phyloP scores from a whole-genome alignment of 2,797 vertebrate genomes.

The Arremon brunneinucha region DNA sequence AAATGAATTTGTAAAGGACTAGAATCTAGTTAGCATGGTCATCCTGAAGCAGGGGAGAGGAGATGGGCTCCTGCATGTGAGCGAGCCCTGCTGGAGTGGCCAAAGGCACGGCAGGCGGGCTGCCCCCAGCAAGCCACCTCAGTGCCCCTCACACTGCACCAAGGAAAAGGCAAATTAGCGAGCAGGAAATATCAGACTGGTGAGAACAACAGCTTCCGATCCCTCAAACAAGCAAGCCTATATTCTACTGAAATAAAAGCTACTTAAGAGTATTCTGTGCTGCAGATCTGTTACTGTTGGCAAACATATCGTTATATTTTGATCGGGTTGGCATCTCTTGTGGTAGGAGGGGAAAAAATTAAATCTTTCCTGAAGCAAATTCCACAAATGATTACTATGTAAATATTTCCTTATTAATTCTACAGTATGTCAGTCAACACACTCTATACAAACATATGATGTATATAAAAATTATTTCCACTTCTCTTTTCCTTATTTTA shows the following conservation, averaged over 20 bases:
- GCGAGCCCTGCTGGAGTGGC: neutral
- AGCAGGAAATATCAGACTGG: neutral
- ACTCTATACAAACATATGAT: neutral
- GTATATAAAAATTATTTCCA: neutral
- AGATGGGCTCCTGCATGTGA: neutral
- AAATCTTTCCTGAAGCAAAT: neutral
- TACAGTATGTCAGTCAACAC: neutral
- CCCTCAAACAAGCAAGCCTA: neutral
- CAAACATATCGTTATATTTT: neutral
- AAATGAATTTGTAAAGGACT: neutral
- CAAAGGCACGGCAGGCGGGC: neutral
- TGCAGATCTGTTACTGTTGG: neutral
- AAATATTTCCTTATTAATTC: slow-evolving; percentile 28
- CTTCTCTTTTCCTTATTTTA: neutral
- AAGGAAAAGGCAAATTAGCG: fast-evolving
- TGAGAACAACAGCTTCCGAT: neutral
- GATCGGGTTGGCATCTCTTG: neutral
- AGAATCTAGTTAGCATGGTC: neutral
- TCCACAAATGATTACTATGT: neutral
- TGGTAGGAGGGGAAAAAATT: neutral
- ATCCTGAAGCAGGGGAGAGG: neutral
- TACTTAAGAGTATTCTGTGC: neutral
- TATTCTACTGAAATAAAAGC: neutral
- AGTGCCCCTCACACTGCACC: fast-evolving
- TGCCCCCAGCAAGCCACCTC: neutral